Percentiles rank a stretch among this genome's conserved stretches.
These are phyloP conservation scores for Ardeotis arabs DNA, from an alignment of 2,113 vertebrate genomes.

Conservation along the genomic window DNA sequence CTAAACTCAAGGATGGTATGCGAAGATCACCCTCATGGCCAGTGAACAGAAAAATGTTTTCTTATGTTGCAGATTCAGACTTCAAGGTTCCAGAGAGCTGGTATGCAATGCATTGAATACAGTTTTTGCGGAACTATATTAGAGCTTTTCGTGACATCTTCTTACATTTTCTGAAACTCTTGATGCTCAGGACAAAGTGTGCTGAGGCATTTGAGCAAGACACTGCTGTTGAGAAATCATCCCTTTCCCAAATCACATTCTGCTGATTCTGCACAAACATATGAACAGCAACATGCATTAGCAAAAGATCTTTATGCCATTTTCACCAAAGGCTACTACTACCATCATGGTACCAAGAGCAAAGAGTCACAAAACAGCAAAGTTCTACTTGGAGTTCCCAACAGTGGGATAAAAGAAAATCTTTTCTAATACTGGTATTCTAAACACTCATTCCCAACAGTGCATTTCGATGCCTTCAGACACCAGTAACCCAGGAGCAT, in stretches of 20 bases:
- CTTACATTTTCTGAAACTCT: background rate
- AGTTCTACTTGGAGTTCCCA: background rate
- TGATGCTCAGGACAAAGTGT: background rate
- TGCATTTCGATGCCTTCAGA: background rate
- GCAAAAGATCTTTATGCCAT: background rate
- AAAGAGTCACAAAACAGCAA: background rate
- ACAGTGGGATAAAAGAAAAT: background rate
- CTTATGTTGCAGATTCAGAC: background rate
- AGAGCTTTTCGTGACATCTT: background rate
- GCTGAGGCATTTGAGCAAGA: background rate
- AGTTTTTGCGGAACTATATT: background rate
- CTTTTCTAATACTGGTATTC: background rate
- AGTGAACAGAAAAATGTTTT: background rate
- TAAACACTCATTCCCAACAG: background rate
- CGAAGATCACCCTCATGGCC: background rate
- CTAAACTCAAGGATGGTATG: background rate
- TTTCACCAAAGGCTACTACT: background rate
- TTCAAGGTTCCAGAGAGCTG: background rate
- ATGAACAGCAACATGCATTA: background rate
- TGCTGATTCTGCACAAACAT: background rate
- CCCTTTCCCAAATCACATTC: background rate
- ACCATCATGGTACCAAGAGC: background rate
- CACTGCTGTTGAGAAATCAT: background rate
- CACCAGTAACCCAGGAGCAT: background rate
- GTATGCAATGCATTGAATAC: background rate